Percentiles rank a stretch among this genome's conserved stretches.
These are phyloP conservation scores for Lacerta agilis DNA, from an alignment of 2,797 vertebrate genomes.

Conservation along the genomic window DNA sequence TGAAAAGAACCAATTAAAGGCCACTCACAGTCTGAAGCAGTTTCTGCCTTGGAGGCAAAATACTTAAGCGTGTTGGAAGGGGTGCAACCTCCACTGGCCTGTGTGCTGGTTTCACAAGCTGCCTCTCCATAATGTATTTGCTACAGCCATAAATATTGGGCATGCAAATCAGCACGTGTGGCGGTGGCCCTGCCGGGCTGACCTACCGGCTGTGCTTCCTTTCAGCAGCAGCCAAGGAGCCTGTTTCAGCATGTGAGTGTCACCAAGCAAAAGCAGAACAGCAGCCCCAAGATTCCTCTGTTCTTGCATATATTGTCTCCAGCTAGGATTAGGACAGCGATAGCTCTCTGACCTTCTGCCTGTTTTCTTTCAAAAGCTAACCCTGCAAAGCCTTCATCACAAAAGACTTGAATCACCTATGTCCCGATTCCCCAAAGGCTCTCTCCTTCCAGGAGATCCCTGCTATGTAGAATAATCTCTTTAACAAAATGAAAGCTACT, in stretches of 20 bases:
- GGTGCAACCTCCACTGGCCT: conserved; percentile 57
- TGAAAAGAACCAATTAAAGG: background rate
- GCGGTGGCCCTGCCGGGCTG: background rate
- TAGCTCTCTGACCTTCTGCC: background rate
- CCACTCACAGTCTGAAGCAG: conserved; percentile 37
- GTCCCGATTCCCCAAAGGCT: background rate
- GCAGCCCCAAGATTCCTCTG: background rate
- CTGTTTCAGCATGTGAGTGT: background rate
- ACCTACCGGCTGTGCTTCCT: background rate
- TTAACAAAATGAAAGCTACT: background rate
- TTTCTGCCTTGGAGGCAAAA: conserved; percentile 69
- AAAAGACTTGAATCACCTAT: no score
- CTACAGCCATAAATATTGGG: conserved; percentile 23
- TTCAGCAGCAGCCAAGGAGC: background rate
- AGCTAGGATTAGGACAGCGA: background rate
- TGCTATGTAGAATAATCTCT: background rate
- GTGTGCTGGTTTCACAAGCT: conserved; percentile 65
- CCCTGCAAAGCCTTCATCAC: no score
- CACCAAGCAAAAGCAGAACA: background rate
- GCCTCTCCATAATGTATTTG: conserved; percentile 51
- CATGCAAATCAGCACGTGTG: conserved; percentile 34
- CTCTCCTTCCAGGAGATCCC: background rate
- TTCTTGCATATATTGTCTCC: background rate
- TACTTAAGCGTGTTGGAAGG: conserved; percentile 58
- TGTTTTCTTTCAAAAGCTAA: no score